phyloP scores from a whole-genome alignment of 2,797 vertebrate genomes.

The Pitangus sulphuratus region DNA sequence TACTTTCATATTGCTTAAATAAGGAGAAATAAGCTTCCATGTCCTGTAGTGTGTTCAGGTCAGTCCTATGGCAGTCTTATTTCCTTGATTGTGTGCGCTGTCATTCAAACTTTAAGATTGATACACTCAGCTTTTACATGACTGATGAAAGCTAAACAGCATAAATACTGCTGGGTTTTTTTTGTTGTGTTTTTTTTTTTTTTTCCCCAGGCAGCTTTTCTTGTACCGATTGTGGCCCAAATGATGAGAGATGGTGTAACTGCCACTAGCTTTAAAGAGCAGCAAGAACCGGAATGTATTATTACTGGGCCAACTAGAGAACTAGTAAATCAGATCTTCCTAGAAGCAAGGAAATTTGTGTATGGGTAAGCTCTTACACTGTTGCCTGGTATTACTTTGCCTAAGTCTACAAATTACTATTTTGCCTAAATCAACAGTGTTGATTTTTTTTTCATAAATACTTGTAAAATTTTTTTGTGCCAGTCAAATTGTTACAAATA shows the following conservation, averaged over 20 bases:
- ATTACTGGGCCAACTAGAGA: constrained; percentile 95
- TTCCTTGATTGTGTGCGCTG: background rate
- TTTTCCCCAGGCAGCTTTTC: constrained; percentile 88
- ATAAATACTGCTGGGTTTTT: background rate
- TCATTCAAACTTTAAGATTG: background rate
- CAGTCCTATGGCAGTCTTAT: background rate
- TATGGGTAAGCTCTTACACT: constrained; percentile 79
- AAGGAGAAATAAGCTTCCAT: background rate
- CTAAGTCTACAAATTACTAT: background rate
- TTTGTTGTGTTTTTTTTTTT: background rate
- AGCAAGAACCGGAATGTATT: constrained; percentile 89
- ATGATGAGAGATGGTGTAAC: constrained; percentile 87
- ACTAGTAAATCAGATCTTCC: constrained; percentile 92
- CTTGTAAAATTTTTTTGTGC: fast-evolving
- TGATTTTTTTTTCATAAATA: background rate
- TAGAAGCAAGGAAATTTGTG: constrained; percentile 93
- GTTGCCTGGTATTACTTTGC: background rate
- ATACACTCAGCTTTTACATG: background rate
- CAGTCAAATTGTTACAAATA: fast-evolving
- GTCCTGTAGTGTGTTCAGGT: background rate
- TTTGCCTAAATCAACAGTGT: background rate
- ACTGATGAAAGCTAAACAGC: background rate
- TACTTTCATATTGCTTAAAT: background rate
- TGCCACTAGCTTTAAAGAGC: constrained; percentile 84
- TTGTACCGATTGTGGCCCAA: constrained; percentile 89